These are phyloP conservation scores for Eospalax fontanierii DNA, from an alignment of 2,797 vertebrate species.

Conservation along the genomic window DNA sequence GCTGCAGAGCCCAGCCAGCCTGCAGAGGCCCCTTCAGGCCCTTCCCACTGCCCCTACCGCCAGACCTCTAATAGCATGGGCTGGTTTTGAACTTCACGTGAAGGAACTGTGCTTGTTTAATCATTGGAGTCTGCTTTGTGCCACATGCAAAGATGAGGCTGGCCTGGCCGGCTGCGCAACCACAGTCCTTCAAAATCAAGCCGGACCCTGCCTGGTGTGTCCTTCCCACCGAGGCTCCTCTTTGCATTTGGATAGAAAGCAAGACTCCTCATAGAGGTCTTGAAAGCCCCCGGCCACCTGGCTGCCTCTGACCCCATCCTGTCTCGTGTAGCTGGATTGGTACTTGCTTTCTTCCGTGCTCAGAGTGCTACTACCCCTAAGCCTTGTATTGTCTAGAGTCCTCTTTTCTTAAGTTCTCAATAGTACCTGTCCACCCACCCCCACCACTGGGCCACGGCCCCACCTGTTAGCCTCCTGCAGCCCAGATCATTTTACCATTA, in stretches of 20 bases:
- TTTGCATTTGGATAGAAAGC: not conserved
- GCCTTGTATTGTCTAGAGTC: not conserved
- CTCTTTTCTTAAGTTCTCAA: not conserved
- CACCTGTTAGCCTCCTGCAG: not conserved
- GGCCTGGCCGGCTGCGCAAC: rapidly evolving
- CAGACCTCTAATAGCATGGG: not conserved
- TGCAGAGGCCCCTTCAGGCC: not conserved
- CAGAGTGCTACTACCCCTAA: rapidly evolving
- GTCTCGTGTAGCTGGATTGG: not conserved
- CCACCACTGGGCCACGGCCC: not conserved
- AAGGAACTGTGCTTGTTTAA: not conserved
- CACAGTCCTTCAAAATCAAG: not conserved
- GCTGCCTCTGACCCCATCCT: not conserved
- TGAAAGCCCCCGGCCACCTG: not conserved
- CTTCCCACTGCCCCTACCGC: rapidly evolving
- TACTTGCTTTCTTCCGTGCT: rapidly evolving
- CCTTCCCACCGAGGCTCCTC: not conserved
- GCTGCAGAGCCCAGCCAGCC: not conserved
- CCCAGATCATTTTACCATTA: not conserved
- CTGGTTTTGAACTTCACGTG: not conserved
- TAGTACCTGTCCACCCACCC: too few species aligned
- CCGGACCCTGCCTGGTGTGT: not conserved
- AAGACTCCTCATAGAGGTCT: not conserved
- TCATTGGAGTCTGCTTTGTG: not conserved
- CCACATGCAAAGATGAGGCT: not conserved